These are phyloP conservation scores for Tethea ocularis DNA, from an alignment of 2,888 invertebrate genomes.

Conservation along the genomic window DNA sequence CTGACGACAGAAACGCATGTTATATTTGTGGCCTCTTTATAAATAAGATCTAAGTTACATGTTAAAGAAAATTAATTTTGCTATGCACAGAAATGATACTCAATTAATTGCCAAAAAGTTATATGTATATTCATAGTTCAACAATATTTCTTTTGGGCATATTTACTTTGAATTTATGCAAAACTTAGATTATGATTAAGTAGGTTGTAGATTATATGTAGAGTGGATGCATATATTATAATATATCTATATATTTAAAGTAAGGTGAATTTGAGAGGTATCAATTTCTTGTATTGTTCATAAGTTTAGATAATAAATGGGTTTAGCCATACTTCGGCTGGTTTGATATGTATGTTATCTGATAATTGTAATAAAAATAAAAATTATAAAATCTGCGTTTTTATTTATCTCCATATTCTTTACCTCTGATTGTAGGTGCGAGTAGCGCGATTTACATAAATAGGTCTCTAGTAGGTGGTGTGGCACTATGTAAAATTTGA, in stretches of 20 bases:
- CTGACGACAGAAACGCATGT: conserved; percentile 83
- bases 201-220: conserved; percentile 83
- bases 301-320: conserved; percentile 84
- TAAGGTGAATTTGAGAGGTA: conserved; percentile 83
- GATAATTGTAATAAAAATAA: conserved; percentile 81
- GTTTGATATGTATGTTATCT: conserved; percentile 84
- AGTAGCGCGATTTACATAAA: neutral
- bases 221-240: conserved; percentile 82
- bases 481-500: too few species aligned
- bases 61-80: conserved; percentile 83
- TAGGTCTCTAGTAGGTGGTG: too few species aligned
- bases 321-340: conserved; percentile 84
- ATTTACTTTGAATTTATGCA: conserved; percentile 84
- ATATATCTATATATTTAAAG: conserved; percentile 81
- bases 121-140: conserved; percentile 84
- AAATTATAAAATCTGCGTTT: conserved; percentile 66
- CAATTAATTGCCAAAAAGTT: conserved; percentile 85
- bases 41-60: conserved; percentile 84
- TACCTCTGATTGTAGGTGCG: neutral
- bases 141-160: conserved; percentile 84
- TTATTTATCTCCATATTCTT: conserved; percentile 54
- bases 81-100: conserved; percentile 85
- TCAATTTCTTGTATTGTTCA: conserved; percentile 84
- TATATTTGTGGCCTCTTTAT: conserved; percentile 84
- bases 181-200: conserved; percentile 82